A percentile compares a stretch with the other conserved stretches of the same genome.
Evolutionary conservation across 2,888 invertebrate species (phyloP).

Genomic region (Plemyria rubiginata): DNA sequence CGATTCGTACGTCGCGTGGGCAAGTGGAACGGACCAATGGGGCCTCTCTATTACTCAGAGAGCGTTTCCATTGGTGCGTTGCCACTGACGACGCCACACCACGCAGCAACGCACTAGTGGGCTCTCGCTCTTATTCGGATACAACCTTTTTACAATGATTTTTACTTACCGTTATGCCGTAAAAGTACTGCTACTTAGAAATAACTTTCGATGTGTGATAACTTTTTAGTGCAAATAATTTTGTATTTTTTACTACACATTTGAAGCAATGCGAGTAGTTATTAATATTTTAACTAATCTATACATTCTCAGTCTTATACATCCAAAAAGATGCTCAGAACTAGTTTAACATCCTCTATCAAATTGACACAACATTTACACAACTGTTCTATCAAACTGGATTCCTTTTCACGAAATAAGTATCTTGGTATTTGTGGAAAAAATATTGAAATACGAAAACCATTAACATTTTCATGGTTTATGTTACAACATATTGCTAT

Average conservation of each 20-base stretch:
- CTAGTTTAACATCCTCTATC: constrained; percentile 47
- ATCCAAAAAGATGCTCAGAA: constrained; percentile 58
- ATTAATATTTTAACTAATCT: constrained; percentile 42
- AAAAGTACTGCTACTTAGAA: not conserved
- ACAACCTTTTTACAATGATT: constrained; percentile 7
- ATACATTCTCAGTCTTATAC: constrained; percentile 70
- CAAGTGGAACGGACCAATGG: no score
- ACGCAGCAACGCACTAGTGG: no score
- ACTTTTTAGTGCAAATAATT: constrained; percentile 11
- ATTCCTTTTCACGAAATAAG: not conserved
- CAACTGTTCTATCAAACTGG: constrained; percentile 29
- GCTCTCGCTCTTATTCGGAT: no score
- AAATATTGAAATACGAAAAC: no score
- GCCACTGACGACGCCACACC: no score
- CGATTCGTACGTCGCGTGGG: no score
- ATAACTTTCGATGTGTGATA: constrained; percentile 37
- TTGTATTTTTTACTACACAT: not conserved
- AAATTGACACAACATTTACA: constrained; percentile 58
- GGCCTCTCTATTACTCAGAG: no score
- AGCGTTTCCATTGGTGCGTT: no score
- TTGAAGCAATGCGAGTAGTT: constrained; percentile 7
- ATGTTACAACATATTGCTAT: no score
- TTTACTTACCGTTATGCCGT: constrained; percentile 6
- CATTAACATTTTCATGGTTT: no score
- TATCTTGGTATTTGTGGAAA: no score